Conservation (phyloP, 2,113 vertebrate species). For the Nicator chloris region DNA sequence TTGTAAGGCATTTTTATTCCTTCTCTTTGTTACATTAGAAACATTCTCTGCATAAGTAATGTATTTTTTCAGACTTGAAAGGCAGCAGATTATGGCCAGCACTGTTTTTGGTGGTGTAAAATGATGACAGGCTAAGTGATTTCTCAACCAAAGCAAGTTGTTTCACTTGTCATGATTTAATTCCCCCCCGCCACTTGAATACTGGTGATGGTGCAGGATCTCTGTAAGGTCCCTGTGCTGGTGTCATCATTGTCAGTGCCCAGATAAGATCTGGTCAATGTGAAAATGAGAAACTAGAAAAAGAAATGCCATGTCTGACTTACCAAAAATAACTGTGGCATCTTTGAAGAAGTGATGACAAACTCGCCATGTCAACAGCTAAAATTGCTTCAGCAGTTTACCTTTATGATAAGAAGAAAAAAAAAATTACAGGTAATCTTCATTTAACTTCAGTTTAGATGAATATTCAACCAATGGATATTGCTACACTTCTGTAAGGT, state of each 20-base stretch:
- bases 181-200: neutral
- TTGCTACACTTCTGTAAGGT: neutral
- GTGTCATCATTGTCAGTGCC: neutral
- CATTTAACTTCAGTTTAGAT: neutral
- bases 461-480: neutral
- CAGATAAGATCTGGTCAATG: neutral
- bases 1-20: constrained; percentile 80
- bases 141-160: constrained; percentile 47
- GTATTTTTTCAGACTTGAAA: constrained; percentile 73
- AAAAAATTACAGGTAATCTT: neutral
- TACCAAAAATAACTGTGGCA: neutral
- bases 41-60: constrained; percentile 81
- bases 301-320: neutral
- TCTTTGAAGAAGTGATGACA: neutral
- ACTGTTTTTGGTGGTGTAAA: constrained; percentile 53
- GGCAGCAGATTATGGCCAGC: constrained; percentile 70
- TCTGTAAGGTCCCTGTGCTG: neutral
- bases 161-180: constrained; percentile 29
- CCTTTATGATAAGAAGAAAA: neutral
- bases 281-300: neutral
- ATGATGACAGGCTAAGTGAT: constrained; percentile 32
- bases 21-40: constrained; percentile 81
- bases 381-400: neutral
- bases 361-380: neutral
- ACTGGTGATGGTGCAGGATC: neutral